Evolutionary conservation across 2,113 vertebrate genomes (phyloP).

Genomic region (Dasypus novemcinctus): DNA sequence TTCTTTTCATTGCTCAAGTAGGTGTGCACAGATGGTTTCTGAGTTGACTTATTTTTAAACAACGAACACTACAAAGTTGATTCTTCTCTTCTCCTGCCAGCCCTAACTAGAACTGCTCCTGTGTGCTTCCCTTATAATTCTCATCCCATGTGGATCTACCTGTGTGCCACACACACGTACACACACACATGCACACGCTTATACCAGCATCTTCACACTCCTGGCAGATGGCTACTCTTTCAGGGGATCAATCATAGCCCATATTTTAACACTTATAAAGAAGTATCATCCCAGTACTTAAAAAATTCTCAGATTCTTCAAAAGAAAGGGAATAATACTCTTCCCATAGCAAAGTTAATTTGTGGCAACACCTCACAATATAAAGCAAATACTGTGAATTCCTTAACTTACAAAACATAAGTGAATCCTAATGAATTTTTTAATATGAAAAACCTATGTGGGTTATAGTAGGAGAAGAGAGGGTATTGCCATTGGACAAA

Average conservation of each 20-base stretch:
- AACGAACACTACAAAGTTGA: background rate
- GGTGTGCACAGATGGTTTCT: slow-evolving; percentile 43
- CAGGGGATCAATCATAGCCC: background rate
- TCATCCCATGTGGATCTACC: background rate
- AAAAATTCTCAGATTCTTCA: background rate
- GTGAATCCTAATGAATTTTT: background rate
- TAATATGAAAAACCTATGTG: background rate
- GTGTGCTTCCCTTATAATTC: background rate
- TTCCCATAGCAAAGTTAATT: background rate
- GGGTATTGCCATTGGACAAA: background rate
- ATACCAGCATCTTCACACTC: background rate
- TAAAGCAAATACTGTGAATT: background rate
- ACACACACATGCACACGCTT: background rate
- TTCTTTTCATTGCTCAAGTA: background rate
- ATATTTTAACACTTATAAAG: background rate
- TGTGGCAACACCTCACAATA: background rate
- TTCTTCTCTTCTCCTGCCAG: slow-evolving; percentile 12
- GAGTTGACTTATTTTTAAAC: slow-evolving; percentile 55
- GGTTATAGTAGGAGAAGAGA: background rate
- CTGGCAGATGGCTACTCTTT: background rate
- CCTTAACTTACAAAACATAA: too few species aligned
- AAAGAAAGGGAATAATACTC: background rate
- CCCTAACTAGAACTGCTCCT: background rate
- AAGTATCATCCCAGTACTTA: background rate
- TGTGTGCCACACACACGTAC: background rate